Evolutionary conservation across 2,888 invertebrate genomes (phyloP).

Genomic region (Andrena dorsata): DNA sequence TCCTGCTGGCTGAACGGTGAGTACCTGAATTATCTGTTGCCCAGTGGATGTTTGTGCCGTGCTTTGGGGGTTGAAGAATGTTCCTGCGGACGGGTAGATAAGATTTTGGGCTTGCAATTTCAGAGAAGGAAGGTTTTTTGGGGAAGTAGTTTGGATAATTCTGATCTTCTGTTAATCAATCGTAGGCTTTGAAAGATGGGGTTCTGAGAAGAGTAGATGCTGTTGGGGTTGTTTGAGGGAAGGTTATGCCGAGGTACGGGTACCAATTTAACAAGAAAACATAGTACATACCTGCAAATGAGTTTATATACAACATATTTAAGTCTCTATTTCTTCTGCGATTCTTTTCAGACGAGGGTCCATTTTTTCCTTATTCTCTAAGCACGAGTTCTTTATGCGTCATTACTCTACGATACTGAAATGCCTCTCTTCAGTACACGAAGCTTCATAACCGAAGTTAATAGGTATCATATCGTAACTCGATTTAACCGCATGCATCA

Average conservation of each 20-base stretch:
- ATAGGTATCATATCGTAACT: constrained; percentile 64
- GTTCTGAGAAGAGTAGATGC: no score
- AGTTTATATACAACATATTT: no score
- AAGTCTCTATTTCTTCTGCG: not conserved
- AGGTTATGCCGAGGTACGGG: no score
- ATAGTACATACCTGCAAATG: no score
- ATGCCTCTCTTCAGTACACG: constrained; percentile 37
- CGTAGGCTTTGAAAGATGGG: not conserved
- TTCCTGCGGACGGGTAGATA: no score
- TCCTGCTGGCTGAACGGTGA: constrained; percentile 29
- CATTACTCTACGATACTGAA: constrained; percentile 27
- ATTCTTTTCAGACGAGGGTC: not conserved
- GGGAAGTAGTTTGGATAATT: no score
- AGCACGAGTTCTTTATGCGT: not conserved
- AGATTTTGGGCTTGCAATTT: no score
- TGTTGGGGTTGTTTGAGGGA: no score
- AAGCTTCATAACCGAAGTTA: constrained; percentile 59
- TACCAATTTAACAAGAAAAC: no score
- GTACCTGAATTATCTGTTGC: constrained; percentile 4
- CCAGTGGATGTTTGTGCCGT: not conserved
- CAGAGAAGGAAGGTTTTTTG: no score
- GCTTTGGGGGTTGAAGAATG: constrained; percentile 6
- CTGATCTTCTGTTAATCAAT: not conserved
- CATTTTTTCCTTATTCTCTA: not conserved
- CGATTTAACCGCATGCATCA: constrained; percentile 56